phyloP scores from a whole-genome alignment of 2,888 invertebrate genomes.

The Pocota personata region DNA sequence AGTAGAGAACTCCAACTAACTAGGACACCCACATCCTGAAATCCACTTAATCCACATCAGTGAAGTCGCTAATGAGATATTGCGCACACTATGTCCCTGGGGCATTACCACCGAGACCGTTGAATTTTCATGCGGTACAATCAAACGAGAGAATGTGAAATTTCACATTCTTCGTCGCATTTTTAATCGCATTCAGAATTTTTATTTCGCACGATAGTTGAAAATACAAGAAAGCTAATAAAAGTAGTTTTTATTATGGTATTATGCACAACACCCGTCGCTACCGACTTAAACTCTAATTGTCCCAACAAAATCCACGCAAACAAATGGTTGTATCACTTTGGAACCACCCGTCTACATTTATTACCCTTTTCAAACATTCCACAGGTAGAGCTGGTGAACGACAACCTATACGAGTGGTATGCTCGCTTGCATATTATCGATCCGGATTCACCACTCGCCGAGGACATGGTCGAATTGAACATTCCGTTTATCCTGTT shows the following conservation, averaged over 20 bases:
- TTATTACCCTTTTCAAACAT: conserved; percentile 6
- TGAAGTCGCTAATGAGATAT: background rate
- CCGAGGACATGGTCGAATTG: conserved; percentile 91
- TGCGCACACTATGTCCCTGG: background rate
- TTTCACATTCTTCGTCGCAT: background rate
- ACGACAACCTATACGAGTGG: conserved; percentile 95
- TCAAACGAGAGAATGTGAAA: background rate
- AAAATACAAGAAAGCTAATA: background rate
- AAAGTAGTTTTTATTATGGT: background rate
- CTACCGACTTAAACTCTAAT: conserved; percentile 22
- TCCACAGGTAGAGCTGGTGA: conserved; percentile 89
- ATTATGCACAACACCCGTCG: background rate
- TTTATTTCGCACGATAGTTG: background rate
- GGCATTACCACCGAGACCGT: too few relatives aligned
- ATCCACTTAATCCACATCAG: background rate
- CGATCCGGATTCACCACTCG: conserved; percentile 92
- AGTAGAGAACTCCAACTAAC: background rate
- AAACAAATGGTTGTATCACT: background rate
- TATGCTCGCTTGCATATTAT: conserved; percentile 91
- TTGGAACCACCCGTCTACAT: background rate
- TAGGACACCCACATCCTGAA: background rate
- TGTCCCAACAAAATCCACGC: conserved; percentile 18
- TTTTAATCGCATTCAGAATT: background rate
- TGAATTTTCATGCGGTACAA: background rate
- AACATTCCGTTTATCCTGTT: conserved; percentile 89